A percentile compares a stretch with the other conserved stretches of the same genome.
Conservation (phyloP, 1,140 invertebrate genomes). For the Andricus grossulariae region DNA sequence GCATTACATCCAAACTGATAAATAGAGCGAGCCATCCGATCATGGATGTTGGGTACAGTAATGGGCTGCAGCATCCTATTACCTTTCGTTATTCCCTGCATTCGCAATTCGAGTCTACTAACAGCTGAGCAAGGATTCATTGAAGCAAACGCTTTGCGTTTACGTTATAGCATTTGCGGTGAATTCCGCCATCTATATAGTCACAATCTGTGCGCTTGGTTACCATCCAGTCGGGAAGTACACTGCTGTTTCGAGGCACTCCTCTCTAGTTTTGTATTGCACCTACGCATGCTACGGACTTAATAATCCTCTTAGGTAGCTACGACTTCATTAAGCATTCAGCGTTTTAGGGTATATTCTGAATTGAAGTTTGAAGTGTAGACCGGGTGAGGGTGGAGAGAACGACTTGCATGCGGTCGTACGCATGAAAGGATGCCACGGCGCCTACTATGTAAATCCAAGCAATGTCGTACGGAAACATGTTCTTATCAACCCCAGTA, state of each 20-base stretch:
- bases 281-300: slow-evolving; percentile 44
- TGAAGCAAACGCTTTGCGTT: slow-evolving; percentile 11
- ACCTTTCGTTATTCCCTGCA: background rate
- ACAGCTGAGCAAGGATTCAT: slow-evolving; percentile 11
- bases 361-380: slow-evolving; percentile 34
- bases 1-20: no score
- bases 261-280: background rate
- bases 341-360: slow-evolving; percentile 52
- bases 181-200: background rate
- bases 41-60: background rate
- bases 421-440: slow-evolving; percentile 8
- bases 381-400: background rate
- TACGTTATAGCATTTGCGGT: slow-evolving; percentile 25
- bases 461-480: background rate
- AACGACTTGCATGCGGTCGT: slow-evolving; percentile 21
- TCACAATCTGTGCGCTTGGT: background rate
- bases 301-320: slow-evolving; percentile 63
- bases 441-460: slow-evolving; percentile 25
- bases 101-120: slow-evolving; percentile 12
- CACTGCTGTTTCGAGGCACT: background rate
- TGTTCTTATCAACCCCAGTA: background rate
- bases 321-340: slow-evolving; percentile 61
- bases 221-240: slow-evolving; percentile 22
- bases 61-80: background rate
- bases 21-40: no score